phyloP scores from a whole-genome alignment of 2,113 vertebrate species.

The Passer domesticus region DNA sequence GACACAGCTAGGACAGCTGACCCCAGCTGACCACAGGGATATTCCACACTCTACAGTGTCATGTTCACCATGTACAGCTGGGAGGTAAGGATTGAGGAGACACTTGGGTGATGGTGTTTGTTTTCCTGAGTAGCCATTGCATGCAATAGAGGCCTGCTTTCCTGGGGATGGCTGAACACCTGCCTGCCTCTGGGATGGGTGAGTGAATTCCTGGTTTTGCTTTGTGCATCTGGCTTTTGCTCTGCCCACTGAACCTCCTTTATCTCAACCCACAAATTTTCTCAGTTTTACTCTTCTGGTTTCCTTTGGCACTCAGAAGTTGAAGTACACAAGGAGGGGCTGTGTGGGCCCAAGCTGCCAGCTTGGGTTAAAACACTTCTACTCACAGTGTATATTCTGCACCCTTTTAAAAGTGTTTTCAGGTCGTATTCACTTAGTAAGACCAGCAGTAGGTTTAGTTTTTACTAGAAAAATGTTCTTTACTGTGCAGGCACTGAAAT shows the following conservation, averaged over 20 bases:
- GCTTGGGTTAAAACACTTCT: neutral
- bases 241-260: neutral
- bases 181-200: neutral
- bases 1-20: too few species aligned
- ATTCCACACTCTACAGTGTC: neutral
- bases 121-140: neutral
- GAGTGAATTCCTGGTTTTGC: neutral
- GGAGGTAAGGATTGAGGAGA: too few species aligned
- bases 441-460: neutral
- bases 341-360: too few species aligned
- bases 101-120: accelerated
- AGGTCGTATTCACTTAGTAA: neutral
- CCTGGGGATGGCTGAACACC: too few species aligned
- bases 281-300: neutral
- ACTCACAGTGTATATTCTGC: neutral
- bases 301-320: accelerated
- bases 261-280: neutral
- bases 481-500: neutral
- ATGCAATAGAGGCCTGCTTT: neutral
- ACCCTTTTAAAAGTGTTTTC: neutral
- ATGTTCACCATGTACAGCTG: too few species aligned
- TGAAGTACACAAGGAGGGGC: neutral
- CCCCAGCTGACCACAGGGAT: neutral
- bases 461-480: neutral
- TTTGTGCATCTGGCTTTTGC: neutral